These are phyloP conservation scores for Psilopogon haemacephalus DNA, from an alignment of 2,113 vertebrate species.

Conservation along the genomic window DNA sequence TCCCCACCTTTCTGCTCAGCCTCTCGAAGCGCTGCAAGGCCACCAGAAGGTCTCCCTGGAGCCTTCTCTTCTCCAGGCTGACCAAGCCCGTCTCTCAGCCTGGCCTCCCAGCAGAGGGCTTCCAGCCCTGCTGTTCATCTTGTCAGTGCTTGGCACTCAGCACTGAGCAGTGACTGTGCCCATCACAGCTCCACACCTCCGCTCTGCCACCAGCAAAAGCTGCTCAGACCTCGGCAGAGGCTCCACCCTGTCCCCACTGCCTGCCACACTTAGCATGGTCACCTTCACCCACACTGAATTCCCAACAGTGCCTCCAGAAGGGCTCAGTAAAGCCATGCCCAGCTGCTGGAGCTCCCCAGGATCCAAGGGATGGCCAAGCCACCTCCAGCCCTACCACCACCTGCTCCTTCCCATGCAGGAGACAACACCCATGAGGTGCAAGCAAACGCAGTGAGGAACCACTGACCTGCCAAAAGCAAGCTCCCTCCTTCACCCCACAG, in stretches of 20 bases:
- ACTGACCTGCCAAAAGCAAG: not conserved
- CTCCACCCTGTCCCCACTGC: fast-evolving
- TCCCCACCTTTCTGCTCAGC: too few relatives aligned
- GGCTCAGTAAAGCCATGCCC: not conserved
- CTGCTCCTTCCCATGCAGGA: fast-evolving
- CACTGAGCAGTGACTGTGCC: not conserved
- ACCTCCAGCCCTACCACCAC: not conserved
- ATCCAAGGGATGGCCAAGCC: fast-evolving
- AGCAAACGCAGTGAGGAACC: not conserved
- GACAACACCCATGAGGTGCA: not conserved
- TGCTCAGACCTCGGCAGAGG: fast-evolving
- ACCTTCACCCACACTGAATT: not conserved
- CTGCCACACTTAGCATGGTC: fast-evolving
- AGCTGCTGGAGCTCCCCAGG: not conserved
- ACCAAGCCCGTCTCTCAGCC: too few relatives aligned
- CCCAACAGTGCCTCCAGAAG: not conserved
- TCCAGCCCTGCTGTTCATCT: not conserved
- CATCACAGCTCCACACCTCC: not conserved
- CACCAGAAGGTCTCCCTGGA: too few relatives aligned
- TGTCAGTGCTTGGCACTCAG: not conserved
- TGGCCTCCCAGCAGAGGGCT: too few relatives aligned
- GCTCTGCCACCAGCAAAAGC: not conserved
- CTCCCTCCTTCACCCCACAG: not conserved
- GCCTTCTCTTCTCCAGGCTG: too few relatives aligned
- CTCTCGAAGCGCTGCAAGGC: too few relatives aligned